These are phyloP conservation scores for Elephas maximus DNA, from an alignment of 2,113 vertebrate genomes.

Conservation along the genomic window DNA sequence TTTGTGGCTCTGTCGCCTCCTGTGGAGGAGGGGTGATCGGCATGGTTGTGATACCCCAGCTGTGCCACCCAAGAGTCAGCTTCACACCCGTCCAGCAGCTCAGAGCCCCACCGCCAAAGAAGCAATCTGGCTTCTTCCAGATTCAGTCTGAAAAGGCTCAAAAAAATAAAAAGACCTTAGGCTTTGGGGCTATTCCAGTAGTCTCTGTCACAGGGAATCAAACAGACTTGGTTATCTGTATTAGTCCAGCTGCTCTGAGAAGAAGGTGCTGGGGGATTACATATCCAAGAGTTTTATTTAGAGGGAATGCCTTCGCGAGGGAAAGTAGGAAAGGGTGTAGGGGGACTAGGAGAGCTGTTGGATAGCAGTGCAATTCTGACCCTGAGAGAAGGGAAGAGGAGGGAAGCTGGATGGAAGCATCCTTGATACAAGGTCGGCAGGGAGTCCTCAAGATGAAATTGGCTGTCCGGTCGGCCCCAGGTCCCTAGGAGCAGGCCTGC, in stretches of 20 bases:
- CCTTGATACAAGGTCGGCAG: background rate
- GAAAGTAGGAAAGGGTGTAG: no score
- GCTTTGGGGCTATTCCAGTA: no score
- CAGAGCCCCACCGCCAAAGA: background rate
- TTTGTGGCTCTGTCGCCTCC: background rate
- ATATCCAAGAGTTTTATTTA: background rate
- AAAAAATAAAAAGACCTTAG: background rate
- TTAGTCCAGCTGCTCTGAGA: background rate
- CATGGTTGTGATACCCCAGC: background rate
- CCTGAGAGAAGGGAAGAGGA: background rate
- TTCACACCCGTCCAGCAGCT: accelerated
- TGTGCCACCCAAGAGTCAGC: background rate
- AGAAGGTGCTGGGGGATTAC: background rate
- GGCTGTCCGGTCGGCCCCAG: background rate
- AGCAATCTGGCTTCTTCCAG: background rate
- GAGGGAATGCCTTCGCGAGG: background rate
- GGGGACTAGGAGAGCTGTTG: background rate
- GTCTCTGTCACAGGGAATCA: background rate
- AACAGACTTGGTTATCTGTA: background rate
- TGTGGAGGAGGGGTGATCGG: accelerated
- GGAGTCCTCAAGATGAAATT: background rate
- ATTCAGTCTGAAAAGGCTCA: background rate
- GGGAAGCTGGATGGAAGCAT: background rate
- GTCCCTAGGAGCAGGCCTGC: background rate
- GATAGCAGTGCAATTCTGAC: background rate